Base-by-base conservation (phyloP, 2,113 vertebrate species). In the Lates calcarifer region DNA sequence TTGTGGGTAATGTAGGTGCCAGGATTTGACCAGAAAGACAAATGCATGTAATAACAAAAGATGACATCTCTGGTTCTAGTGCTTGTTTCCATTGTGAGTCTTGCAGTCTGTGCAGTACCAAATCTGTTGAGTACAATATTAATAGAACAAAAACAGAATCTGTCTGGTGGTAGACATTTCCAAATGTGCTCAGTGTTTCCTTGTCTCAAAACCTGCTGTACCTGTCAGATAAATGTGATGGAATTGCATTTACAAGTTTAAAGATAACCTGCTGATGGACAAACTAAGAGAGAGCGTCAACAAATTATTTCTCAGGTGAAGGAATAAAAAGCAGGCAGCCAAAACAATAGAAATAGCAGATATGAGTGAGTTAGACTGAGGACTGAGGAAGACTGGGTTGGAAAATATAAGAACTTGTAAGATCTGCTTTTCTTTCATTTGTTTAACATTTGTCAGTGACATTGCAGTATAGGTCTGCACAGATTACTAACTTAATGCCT, bases 241-340 rank as follows among this genome's bases (percentile, higher is more conserved):
- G 24, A 73, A 65, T 53, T 47, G 11, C n/a, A 61, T 57, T 72
- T 4, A 60, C 28, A 79, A 29, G 47, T 37, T 69, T n/a, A 84
- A 73, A 69, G 17, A 68, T 61, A 33, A 10, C 3, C 11, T 31
- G 20, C 53, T 33, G 43, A 49, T 28, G 33, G 22, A 53, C 10
- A 20, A 29, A 43, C 0, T 0, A 29, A 61, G 22, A 53, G 13
- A 13, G 33, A 69, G 6, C 1, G 1, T 29, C 20, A 79, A 26
- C 10, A 26, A 28, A 47, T 29, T 28, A 76, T 12, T 9, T 35
- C 3, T 6, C 56, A 35, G 11, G 14, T 67, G 22, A 31, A 28
- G 31, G 29, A 33, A 49, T 29, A 24, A 41, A 41, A 64, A 65
- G 18, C 12, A 29, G 17, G 47, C 0, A 43, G 13, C 35, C 41